phyloP scores from a whole-genome alignment of 1,140 invertebrate species.

The Bombus balteatus region DNA sequence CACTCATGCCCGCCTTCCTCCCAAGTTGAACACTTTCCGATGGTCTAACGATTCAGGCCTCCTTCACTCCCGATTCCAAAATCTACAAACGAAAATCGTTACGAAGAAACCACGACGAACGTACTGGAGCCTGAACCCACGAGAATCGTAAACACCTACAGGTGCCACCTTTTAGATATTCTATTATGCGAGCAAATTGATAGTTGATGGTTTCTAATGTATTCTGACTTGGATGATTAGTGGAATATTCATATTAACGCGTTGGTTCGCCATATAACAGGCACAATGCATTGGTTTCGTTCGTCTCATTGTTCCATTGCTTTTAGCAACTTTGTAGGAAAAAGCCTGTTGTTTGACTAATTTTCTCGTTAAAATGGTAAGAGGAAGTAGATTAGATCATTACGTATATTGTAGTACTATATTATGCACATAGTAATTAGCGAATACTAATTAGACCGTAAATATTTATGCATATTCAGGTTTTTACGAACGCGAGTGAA shows the following conservation, averaged over 20 bases:
- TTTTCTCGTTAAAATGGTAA: neutral
- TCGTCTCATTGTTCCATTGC: neutral
- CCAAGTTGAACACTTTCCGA: constrained; percentile 29
- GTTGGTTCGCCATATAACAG: no score
- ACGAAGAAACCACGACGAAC: neutral
- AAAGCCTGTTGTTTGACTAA: neutral
- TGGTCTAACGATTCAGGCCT: neutral
- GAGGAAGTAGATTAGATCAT: neutral
- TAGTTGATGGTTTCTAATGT: neutral
- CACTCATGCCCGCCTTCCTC: constrained; percentile 10
- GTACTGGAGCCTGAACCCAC: neutral
- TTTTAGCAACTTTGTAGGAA: neutral
- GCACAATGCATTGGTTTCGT: neutral
- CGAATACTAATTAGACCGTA: no score
- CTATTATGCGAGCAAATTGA: neutral
- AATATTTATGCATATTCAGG: no score
- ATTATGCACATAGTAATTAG: no score
- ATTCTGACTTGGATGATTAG: neutral
- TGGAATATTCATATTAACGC: no score
- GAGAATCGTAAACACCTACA: neutral
- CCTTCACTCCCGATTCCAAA: neutral
- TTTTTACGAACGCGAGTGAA: no score
- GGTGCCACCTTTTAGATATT: neutral
- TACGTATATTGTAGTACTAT: no score
- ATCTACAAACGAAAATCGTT: constrained; percentile 55